Evolutionary conservation across 2,797 vertebrate genomes (phyloP), one percentile per base, ranked within the genome.

Genomic region (Numenius phaeopus): DNA sequence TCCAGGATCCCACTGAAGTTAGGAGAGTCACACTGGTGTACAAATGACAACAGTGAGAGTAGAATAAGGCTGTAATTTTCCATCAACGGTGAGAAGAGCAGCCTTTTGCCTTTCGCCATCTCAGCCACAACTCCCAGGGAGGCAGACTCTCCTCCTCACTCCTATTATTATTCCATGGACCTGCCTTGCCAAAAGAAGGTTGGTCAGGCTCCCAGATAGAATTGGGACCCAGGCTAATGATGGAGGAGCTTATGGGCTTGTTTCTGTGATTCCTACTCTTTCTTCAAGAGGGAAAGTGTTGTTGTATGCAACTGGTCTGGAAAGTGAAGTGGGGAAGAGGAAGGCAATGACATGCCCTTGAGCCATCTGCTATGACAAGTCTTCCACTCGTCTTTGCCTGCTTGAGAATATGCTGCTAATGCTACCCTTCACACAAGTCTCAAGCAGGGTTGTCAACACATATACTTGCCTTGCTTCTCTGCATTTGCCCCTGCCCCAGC

Each of bases 401-500:
- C 52, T 89, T 26, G 6, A 30, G 73, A 95, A 49, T 64, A 70
- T 64, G 75, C 64, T 94, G 67, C 39, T 71, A 84, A 62, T 52
- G 58, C 46, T 90, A 32, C 39, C 37, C 52, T 83, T 75, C 46
- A 69, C 78, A 65, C 14, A 69, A 76, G 47, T 42, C 42, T 90
- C 26, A 57, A 78, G 37, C 69, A 91, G 30, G 7, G 27, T 55
- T 89, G 46, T 49, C 73, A 96, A 34, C 67, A 90, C 0, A 0
- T 64, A 46, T 83, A 54, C 65, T 90, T 90, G 67, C 54, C 67
- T 93, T 81, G 20, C 47, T 90, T 88, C 62, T 93, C 77, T 78
- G 72, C 49, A 24, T 78, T 58, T 96, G 27, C 58, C 24, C 72
- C 47, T 55, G 57, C 13, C 59, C 52, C 54, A 83, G 62, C 30